Evolutionary conservation across 2,113 vertebrate species (phyloP), one percentile per base, ranked within the genome.

Genomic region (Eptesicus fuscus): DNA sequence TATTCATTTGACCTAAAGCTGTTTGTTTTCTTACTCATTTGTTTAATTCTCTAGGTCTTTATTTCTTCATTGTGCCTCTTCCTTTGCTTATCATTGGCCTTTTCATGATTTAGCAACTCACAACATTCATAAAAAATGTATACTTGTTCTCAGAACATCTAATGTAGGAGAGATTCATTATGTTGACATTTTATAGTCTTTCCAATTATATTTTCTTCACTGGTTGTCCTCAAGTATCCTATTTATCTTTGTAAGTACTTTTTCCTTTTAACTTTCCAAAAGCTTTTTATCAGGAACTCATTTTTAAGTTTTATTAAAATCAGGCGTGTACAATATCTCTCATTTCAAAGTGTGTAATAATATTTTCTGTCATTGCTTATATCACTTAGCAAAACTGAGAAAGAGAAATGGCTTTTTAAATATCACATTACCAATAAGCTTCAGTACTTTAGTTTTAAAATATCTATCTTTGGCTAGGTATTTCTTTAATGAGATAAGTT

Each of bases 111-210:
- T 95, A 96, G 32, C 70, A 94, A 85, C 47, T 90, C 23, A 93
- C 35, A 91, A 82, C 71, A 71, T 95, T 95, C 67, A 85, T 65
- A 93, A 93, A 71, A 69, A 85, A 85, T 56, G 65, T 88, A 63
- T 53, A 87, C 76, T 63, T 95, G 90, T 23, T 92, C 71, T 76
- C 73, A 83, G 59, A 96, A 79, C 53, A 92, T 96, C 93, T 92
- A 86, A 83, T 88, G 93, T 79, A 83, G 9, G 65, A 83, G 85
- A 96, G 85, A 97, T 97, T 97, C 73, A 95, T 97, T 96, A 90
- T 93, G 74, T 61, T 97, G 93, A 79, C 90, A 88, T 95, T 95
- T 96, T 97, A 96, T 95, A 95, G 92, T 96, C 92, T 95, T 92
- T 95, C 92, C 88, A 96, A 96, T 96, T 97, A 97, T 83, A 79